Evolutionary conservation across 2,113 vertebrate species (phyloP), one percentile per base, ranked within the genome.

Genomic region (Poeciliopsis occidentalis): DNA sequence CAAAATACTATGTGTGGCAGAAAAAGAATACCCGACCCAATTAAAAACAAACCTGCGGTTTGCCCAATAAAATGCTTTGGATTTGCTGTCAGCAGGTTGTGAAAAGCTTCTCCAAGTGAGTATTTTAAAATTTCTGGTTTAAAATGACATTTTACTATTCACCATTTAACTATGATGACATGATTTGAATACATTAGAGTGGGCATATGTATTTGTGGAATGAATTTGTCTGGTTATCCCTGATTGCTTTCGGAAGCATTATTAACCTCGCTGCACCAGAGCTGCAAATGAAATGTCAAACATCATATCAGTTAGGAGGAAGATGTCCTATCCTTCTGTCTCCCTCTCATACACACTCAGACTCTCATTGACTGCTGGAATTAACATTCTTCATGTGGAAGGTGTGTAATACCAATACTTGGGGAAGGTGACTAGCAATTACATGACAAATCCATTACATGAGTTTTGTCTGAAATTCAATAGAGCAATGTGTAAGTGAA

Each of bases 261-360:
- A 92, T 92, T 95, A 93, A 94, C 92, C 92, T 92, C 85, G 64
- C 82, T 77, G 87, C 85, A 94, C 92, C 90, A 73, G 77, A 87
- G 88, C 82, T 74, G 83, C 89, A 94, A 95, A 91, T 85, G 26
- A 94, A 92, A 90, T 92, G 91, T 94, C 92, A 95, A 89, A 88
- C 89, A 92, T 92, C 82, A 92, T 91, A 92, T 93, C 89, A 87
- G 84, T 91, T 90, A 77, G 74, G 73, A 82, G 64, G 82, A 87
- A 71, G 82, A 83, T 84, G 79, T 86, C 82, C 83, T 73, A 76
- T 73, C 27, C 71, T 31, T 60, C n/a, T 68, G 12, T 30, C 8
- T 44, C 41, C 29, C 73, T 67, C 76, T 67, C 26, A 12, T 13
- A 67, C 71, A 81, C 64, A 66, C 32, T 17, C 30, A 11, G n/a